Conservation (phyloP, 2,888 invertebrate species). For the Tolmerus cingulatus region DNA sequence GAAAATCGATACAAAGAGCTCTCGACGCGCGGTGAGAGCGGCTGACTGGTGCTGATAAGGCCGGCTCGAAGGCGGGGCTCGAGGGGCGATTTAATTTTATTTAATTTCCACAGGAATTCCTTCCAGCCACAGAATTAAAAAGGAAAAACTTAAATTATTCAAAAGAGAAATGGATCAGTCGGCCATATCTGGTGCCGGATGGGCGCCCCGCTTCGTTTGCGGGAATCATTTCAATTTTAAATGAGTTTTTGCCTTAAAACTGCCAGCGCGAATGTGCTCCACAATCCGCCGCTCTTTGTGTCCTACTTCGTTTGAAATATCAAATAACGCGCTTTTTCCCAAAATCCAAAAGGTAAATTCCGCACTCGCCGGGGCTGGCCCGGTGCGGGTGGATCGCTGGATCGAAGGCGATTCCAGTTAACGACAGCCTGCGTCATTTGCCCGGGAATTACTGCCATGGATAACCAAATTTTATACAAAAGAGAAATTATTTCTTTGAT, state of each 20-base stretch:
- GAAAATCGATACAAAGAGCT: neutral
- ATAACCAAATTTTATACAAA: neutral
- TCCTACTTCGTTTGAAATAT: neutral
- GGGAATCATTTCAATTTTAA: neutral
- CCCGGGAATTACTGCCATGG: neutral
- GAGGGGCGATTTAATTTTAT: conserved; percentile 10
- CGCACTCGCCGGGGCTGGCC: neutral
- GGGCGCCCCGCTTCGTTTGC: neutral
- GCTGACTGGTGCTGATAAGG: neutral
- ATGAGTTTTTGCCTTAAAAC: neutral
- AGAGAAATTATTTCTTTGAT: neutral
- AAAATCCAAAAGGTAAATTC: neutral
- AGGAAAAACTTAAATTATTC: conserved; percentile 7
- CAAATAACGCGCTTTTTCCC: neutral
- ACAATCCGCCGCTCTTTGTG: neutral
- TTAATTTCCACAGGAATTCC: conserved; percentile 2
- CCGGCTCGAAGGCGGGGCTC: neutral
- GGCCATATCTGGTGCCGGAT: neutral
- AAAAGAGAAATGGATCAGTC: conserved; percentile 5
- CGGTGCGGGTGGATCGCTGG: neutral
- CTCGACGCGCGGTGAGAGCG: neutral
- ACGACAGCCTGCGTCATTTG: neutral
- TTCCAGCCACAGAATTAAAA: neutral
- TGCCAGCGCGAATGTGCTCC: neutral
- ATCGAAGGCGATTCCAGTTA: neutral